Conservation (phyloP, 2,797 vertebrate genomes). For the Mus caroli region DNA sequence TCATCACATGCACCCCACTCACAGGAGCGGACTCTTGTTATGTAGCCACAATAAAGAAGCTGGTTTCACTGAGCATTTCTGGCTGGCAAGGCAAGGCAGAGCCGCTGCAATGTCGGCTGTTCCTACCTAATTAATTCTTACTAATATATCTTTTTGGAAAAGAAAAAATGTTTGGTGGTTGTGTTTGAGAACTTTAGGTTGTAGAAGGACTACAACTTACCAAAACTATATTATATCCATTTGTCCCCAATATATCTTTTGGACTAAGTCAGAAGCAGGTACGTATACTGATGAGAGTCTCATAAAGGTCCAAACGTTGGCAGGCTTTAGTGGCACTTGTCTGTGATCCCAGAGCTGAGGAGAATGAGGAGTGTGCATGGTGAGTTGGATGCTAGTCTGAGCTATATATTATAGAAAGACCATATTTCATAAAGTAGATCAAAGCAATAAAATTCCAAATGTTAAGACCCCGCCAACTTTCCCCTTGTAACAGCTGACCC, state of each 20-base stretch:
- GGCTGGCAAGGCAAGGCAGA: background rate
- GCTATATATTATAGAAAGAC: background rate
- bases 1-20: background rate
- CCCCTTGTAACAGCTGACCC: background rate
- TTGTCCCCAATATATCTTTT: background rate
- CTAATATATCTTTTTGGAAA: background rate
- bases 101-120: background rate
- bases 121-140: background rate
- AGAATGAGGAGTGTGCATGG: background rate
- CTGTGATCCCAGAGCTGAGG: background rate
- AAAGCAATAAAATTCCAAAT: background rate
- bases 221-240: background rate
- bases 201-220: background rate
- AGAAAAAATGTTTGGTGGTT: background rate
- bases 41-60: background rate
- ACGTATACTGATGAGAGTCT: background rate
- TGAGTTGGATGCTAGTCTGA: background rate
- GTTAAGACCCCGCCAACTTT: background rate
- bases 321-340: background rate
- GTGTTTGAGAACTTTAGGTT: background rate
- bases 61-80: background rate
- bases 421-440: background rate
- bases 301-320: background rate
- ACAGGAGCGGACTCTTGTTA: background rate
- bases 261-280: background rate